Conservation (phyloP, 2,113 vertebrate species). For the Osmerus mordax region DNA sequence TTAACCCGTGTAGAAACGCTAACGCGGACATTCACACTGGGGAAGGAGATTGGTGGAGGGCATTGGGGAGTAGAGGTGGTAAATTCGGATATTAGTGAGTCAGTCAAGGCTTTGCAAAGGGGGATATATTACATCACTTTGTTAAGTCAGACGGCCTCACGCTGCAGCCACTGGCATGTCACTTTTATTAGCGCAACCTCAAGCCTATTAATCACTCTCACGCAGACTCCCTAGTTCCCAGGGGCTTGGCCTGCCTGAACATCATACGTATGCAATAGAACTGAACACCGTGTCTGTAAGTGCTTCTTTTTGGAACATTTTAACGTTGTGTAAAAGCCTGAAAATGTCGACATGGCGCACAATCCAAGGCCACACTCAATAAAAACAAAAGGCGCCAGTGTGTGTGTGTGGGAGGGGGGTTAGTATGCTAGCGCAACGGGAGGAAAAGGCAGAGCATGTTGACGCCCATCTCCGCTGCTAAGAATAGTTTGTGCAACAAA, state of each 20-base stretch:
- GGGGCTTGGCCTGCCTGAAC: constrained; percentile 40
- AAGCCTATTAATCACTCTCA: constrained; percentile 71
- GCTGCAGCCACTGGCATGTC: constrained; percentile 57
- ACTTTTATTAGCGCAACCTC: constrained; percentile 70
- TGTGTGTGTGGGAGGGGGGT: constrained; percentile 6
- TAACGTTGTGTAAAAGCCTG: too few relatives aligned
- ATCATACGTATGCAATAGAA: constrained; percentile 50
- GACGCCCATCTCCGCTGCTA: constrained; percentile 62
- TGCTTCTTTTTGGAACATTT: constrained; percentile 1
- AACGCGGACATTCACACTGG: too few relatives aligned
- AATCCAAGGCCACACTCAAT: too few relatives aligned
- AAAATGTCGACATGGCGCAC: background rate
- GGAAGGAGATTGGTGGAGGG: too few relatives aligned
- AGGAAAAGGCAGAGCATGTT: constrained; percentile 37
- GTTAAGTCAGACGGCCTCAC: constrained; percentile 23
- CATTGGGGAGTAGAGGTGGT: too few relatives aligned
- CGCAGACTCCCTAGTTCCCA: constrained; percentile 37
- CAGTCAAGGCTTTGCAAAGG: too few relatives aligned
- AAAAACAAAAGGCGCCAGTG: background rate
- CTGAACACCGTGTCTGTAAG: constrained; percentile 19
- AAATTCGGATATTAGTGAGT: too few relatives aligned
- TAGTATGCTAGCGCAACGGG: constrained; percentile 12
- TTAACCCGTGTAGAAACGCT: too few relatives aligned
- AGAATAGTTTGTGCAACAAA: constrained; percentile 72
- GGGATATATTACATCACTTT: too few relatives aligned